Evolutionary conservation across 2,888 invertebrate genomes (phyloP).

Genomic region (Polymixis lichenea): DNA sequence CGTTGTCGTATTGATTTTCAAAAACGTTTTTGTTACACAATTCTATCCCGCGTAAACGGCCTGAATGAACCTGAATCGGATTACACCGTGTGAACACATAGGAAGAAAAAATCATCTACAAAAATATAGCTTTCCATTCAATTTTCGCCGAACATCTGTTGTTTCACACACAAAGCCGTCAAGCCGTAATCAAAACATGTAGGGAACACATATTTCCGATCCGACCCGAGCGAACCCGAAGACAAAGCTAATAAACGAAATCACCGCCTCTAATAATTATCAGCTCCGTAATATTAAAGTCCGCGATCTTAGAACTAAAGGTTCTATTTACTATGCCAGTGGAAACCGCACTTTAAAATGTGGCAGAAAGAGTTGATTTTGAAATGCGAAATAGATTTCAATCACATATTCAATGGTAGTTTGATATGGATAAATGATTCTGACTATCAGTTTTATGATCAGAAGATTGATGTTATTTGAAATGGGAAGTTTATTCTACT

Average conservation of each 20-base stretch:
- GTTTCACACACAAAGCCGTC: slow-evolving; percentile 26
- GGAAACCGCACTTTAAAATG: background rate
- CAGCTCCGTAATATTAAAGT: slow-evolving; percentile 25
- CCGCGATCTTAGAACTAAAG: slow-evolving; percentile 16
- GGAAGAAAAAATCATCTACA: background rate
- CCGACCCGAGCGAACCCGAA: background rate
- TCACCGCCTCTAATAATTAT: slow-evolving; percentile 23
- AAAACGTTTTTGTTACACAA: background rate
- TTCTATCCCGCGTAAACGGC: background rate
- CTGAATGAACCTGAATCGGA: background rate
- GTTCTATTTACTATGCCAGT: background rate
- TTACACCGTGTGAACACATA: background rate
- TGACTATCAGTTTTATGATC: background rate
- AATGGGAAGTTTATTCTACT: background rate
- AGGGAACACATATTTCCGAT: slow-evolving; percentile 12
- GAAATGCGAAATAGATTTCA: slow-evolving; percentile 1
- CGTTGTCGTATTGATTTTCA: no score
- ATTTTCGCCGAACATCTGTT: slow-evolving; percentile 23
- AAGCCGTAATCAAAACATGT: slow-evolving; percentile 23
- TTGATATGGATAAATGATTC: slow-evolving; percentile 26
- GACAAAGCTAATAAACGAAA: slow-evolving; percentile 8
- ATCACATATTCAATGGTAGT: slow-evolving; percentile 10
- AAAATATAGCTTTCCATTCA: background rate
- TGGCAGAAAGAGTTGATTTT: background rate
- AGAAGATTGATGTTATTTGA: background rate